phyloP scores from a whole-genome alignment of 2,113 vertebrate genomes.

The Mastomys natalensis region DNA sequence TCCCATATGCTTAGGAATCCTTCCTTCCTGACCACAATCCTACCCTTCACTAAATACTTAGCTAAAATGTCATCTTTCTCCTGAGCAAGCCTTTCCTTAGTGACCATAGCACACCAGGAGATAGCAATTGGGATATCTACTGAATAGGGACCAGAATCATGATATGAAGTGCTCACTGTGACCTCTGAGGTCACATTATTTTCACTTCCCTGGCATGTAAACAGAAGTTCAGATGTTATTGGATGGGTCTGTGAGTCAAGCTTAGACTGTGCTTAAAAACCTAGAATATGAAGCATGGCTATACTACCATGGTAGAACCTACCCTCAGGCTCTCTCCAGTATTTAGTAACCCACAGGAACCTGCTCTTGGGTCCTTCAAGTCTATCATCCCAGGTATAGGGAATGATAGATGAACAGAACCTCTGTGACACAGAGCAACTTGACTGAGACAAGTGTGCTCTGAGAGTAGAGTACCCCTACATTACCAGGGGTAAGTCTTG shows the following conservation, averaged over 20 bases:
- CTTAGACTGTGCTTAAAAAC: neutral
- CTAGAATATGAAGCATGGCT: neutral
- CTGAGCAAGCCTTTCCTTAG: neutral
- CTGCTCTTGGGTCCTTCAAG: neutral
- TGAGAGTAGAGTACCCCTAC: neutral
- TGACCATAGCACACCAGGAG: neutral
- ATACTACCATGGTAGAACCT: neutral
- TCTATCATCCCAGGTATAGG: neutral
- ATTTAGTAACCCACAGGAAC: fast-evolving
- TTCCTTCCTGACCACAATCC: neutral
- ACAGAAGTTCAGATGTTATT: neutral
- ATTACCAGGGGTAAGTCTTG: neutral
- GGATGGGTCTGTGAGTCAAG: neutral
- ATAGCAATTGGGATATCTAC: fast-evolving
- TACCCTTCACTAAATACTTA: neutral
- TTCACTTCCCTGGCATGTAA: neutral
- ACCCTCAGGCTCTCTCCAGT: no score
- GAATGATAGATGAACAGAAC: neutral
- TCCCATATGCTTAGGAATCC: no score
- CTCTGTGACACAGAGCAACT: neutral
- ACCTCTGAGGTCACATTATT: neutral
- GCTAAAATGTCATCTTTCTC: neutral
- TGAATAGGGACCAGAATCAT: no score
- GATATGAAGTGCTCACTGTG: neutral
- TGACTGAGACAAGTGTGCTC: neutral